A percentile compares a stretch with the other conserved stretches of the same genome.
phyloP scores from a whole-genome alignment of 2,888 invertebrate genomes.

The Oscheius sp. region DNA sequence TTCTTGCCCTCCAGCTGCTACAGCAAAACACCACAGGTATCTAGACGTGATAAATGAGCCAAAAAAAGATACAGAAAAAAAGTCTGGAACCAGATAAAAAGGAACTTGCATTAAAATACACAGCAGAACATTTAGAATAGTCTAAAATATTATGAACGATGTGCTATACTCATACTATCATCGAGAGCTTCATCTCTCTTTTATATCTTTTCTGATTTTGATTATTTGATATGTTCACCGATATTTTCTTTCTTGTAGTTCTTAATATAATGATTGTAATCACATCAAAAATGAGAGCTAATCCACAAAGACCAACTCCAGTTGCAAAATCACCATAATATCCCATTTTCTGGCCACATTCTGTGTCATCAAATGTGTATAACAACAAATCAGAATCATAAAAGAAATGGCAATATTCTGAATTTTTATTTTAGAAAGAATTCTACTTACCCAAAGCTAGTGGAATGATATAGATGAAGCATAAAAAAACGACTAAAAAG shows the following conservation, averaged over 20 bases:
- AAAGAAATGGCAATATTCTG: slow-evolving; percentile 3
- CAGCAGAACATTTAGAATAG: neutral
- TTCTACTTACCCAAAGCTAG: neutral
- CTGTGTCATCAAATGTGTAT: neutral
- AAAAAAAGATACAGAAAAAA: neutral
- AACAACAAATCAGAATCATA: slow-evolving; percentile 1
- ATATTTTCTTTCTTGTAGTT: neutral
- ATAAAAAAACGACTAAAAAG: neutral
- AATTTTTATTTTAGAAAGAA: neutral
- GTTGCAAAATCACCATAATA: neutral
- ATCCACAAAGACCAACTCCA: neutral
- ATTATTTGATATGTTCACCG: neutral
- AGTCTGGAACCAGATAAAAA: neutral
- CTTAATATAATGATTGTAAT: neutral
- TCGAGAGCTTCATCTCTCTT: slow-evolving; percentile 2
- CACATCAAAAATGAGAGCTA: slow-evolving; percentile 6
- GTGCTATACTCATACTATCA: neutral
- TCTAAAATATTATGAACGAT: neutral
- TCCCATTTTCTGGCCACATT: neutral
- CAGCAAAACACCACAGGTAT: slow-evolving; percentile 13
- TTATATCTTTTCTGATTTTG: slow-evolving; percentile 1
- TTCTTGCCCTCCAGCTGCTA: slow-evolving; percentile 8
- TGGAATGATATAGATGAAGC: neutral
- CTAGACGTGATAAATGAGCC: neutral
- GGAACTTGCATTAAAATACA: slow-evolving; percentile 1